A percentile compares a stretch with the other conserved stretches of the same genome.
phyloP scores from a whole-genome alignment of 2,888 invertebrate species.

The Temnothorax unifasciatus region DNA sequence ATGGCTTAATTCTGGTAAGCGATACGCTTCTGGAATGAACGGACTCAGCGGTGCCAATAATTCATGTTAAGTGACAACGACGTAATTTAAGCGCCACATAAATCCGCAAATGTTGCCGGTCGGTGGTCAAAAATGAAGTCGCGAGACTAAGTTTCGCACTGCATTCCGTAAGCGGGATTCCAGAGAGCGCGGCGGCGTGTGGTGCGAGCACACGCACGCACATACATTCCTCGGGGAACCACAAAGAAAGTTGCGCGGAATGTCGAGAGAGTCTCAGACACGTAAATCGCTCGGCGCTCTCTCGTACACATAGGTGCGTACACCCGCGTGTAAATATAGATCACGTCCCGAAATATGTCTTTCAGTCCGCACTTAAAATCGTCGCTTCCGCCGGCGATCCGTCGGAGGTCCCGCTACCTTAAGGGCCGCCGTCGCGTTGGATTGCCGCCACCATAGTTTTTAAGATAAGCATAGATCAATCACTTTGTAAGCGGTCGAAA shows the following conservation, averaged over 20 bases:
- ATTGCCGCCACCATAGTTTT: neutral
- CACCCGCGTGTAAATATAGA: conserved; percentile 76
- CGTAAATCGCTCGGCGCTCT: conserved; percentile 81
- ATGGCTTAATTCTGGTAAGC: neutral
- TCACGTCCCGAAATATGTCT: conserved; percentile 78
- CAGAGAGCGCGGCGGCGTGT: conserved; percentile 51
- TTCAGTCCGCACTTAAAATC: conserved; percentile 73
- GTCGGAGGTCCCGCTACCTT: conserved; percentile 63
- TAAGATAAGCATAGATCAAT: conserved; percentile 17
- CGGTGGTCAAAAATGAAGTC: conserved; percentile 56
- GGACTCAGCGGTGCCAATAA: conserved; percentile 37
- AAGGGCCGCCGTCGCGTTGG: conserved; percentile 40
- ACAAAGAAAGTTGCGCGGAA: conserved; percentile 76
- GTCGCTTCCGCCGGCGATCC: conserved; percentile 74
- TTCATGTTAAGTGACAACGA: conserved; percentile 41
- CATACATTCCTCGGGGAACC: conserved; percentile 57
- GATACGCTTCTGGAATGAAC: conserved; percentile 3
- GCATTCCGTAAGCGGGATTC: conserved; percentile 66
- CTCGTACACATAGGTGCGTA: conserved; percentile 73
- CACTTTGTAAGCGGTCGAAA: neutral
- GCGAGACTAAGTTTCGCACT: conserved; percentile 44
- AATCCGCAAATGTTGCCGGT: conserved; percentile 47
- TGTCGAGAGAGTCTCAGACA: conserved; percentile 80
- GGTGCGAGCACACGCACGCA: conserved; percentile 42
- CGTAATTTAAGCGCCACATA: conserved; percentile 62